Conservation (phyloP, 2,797 vertebrate genomes). For the Bradypodion ventrale region DNA sequence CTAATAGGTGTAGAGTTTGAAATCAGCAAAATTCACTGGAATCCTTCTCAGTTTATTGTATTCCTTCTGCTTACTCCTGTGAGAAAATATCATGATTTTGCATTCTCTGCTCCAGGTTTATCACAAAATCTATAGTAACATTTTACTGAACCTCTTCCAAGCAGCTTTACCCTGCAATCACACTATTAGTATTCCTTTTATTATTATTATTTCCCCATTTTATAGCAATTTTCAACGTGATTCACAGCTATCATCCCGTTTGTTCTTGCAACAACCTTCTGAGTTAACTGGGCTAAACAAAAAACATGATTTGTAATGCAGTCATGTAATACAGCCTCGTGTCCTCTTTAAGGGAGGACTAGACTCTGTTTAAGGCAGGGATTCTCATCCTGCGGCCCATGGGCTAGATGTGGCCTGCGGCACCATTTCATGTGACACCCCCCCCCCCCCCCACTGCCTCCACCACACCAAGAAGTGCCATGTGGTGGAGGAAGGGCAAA, state of each 20-base stretch:
- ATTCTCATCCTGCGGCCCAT: no score
- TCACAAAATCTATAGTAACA: slow-evolving; percentile 25
- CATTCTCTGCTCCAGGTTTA: background rate
- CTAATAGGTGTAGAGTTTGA: background rate
- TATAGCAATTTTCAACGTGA: background rate
- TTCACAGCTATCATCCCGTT: background rate
- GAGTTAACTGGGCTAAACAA: background rate
- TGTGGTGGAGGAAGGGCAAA: no score
- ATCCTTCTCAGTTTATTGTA: background rate
- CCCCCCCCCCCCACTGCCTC: no score
- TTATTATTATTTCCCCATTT: background rate
- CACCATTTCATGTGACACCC: no score
- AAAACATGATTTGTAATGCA: background rate
- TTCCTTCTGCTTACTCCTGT: background rate
- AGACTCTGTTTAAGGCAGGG: no score
- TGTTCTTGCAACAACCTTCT: background rate
- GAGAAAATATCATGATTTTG: background rate
- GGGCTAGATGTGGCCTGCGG: no score
- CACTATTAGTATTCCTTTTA: background rate
- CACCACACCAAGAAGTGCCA: no score
- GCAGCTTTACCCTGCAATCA: slow-evolving; percentile 5
- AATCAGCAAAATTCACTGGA: background rate
- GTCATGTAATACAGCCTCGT: background rate
- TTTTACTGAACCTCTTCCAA: background rate
- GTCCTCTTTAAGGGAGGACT: no score